phyloP scores from a whole-genome alignment of 2,113 vertebrate species.

The Alligator mississippiensis region DNA sequence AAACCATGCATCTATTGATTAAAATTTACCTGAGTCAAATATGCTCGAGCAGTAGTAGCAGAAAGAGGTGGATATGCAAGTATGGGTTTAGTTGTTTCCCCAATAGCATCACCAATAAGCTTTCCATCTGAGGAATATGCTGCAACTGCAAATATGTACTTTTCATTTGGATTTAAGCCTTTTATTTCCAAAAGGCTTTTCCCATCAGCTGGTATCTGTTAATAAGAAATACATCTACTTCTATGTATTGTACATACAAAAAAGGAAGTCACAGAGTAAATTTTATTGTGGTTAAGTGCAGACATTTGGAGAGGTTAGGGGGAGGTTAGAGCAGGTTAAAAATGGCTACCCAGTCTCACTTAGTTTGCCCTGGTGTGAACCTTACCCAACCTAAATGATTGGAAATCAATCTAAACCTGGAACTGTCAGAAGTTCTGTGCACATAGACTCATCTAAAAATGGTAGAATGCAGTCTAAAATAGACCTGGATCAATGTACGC shows the following conservation, averaged over 20 bases:
- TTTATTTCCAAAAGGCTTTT: slow-evolving; percentile 83
- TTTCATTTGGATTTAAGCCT: slow-evolving; percentile 89
- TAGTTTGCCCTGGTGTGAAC: too few species aligned
- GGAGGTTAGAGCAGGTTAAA: too few species aligned
- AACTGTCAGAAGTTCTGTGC: too few species aligned
- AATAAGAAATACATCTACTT: slow-evolving; percentile 54
- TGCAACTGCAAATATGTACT: slow-evolving; percentile 93
- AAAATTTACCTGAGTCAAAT: slow-evolving; percentile 87
- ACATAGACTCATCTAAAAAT: too few species aligned
- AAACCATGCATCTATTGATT: neutral
- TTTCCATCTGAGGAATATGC: slow-evolving; percentile 87
- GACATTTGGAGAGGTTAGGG: too few species aligned
- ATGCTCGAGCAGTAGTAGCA: slow-evolving; percentile 83
- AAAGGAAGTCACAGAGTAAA: slow-evolving; percentile 25
- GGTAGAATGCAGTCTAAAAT: too few species aligned
- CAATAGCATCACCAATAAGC: slow-evolving; percentile 85
- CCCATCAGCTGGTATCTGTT: slow-evolving; percentile 85
- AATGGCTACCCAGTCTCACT: too few species aligned
- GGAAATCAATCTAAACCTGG: too few species aligned
- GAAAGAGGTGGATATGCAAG: slow-evolving; percentile 87
- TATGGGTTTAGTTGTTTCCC: slow-evolving; percentile 86
- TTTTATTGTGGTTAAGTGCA: neutral
- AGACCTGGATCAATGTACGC: too few species aligned
- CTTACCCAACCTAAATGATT: too few species aligned
- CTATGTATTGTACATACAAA: neutral